These are phyloP conservation scores for Oopsacas minuta DNA, from an alignment of 37 sponge, comb jelly and placozoan genomes.

Conservation along the genomic window DNA sequence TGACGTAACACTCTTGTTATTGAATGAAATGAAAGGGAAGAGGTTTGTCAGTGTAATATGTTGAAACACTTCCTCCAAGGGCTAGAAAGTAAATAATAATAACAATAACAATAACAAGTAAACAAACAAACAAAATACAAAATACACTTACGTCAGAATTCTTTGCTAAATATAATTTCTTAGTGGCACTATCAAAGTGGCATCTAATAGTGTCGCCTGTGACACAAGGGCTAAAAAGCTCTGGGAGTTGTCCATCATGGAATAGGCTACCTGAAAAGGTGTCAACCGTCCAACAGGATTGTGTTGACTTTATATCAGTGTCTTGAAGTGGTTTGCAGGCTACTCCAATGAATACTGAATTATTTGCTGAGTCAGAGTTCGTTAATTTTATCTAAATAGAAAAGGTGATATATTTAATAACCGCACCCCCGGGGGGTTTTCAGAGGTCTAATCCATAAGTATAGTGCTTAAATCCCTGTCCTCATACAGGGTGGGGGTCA, in stretches of 20 bases:
- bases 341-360: slow-evolving; percentile 6
- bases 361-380: neutral
- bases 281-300: neutral
- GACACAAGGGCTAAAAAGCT: neutral
- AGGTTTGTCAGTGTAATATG: neutral
- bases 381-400: neutral
- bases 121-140: too few relatives aligned
- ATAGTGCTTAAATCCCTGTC: too few relatives aligned
- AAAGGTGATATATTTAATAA: too few relatives aligned
- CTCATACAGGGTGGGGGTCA: too few relatives aligned
- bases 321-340: neutral
- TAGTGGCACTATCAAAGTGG: neutral
- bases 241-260: neutral
- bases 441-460: too few relatives aligned
- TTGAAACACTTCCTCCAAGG: neutral
- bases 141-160: neutral
- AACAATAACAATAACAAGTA: neutral
- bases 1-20: neutral
- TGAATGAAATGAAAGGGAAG: neutral
- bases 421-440: too few relatives aligned
- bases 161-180: neutral
- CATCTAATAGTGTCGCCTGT: neutral
- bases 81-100: neutral
- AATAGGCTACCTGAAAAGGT: neutral
- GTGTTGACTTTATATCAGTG: neutral